Percentiles rank a stretch among this genome's conserved stretches.
phyloP scores from a whole-genome alignment of 1,140 invertebrate genomes.

The Trichomalopsis sarcophagae region DNA sequence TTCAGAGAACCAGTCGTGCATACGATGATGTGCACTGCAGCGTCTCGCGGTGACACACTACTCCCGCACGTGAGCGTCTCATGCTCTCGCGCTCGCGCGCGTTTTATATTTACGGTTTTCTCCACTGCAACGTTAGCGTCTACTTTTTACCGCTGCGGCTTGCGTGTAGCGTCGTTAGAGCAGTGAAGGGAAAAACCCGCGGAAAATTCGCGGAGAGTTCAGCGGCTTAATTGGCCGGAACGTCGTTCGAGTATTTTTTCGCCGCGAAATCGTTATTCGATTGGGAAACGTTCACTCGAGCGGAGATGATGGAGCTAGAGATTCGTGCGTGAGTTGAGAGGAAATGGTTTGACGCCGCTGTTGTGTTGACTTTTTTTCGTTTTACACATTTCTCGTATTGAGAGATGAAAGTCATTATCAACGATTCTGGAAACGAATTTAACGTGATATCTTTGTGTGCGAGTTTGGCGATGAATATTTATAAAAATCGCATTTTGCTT shows the following conservation, averaged over 20 bases:
- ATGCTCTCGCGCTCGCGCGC: neutral
- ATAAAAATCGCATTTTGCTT: neutral
- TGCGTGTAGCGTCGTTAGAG: neutral
- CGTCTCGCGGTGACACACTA: neutral
- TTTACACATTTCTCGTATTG: no score
- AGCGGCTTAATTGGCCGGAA: neutral
- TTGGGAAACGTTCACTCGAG: neutral
- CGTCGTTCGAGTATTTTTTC: neutral
- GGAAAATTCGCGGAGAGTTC: conserved; percentile 2
- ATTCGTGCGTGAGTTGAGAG: neutral
- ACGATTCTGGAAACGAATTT: neutral
- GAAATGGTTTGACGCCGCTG: no score
- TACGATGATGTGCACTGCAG: neutral
- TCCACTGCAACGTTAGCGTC: neutral
- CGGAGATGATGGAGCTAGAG: neutral
- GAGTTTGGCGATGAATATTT: neutral
- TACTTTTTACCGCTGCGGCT: neutral
- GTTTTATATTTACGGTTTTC: conserved; percentile 4
- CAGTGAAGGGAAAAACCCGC: neutral
- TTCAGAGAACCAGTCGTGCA: neutral
- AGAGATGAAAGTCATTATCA: no score
- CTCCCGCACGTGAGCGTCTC: conserved; percentile 7
- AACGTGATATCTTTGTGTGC: neutral
- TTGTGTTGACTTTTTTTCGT: no score
- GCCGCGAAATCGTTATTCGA: neutral